phyloP scores from a whole-genome alignment of 2,797 vertebrate species.

The Paramormyrops hopkinsi region DNA sequence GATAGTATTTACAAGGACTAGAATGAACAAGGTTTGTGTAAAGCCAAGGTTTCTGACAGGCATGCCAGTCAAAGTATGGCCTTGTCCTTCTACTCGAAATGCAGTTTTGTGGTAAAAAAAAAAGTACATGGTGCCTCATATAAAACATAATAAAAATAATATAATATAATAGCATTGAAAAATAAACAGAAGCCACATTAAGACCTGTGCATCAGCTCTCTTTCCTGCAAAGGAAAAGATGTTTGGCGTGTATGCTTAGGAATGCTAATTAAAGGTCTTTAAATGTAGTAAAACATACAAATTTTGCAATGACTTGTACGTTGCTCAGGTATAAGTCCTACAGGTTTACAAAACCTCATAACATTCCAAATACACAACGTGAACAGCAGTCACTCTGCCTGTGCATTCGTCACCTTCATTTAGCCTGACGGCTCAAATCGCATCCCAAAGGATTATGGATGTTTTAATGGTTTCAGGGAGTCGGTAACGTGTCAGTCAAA shows the following conservation, averaged over 20 bases:
- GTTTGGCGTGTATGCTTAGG: background rate
- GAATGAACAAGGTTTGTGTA: constrained; percentile 49
- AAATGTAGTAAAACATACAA: background rate
- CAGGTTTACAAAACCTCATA: background rate
- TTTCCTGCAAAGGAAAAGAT: background rate
- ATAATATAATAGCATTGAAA: background rate
- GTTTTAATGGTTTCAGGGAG: constrained; percentile 39
- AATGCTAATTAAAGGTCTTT: background rate
- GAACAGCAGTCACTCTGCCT: constrained; percentile 13
- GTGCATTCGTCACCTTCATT: constrained; percentile 35
- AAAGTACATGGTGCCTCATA: background rate
- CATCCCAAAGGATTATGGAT: constrained; percentile 28
- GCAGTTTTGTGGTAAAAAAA: background rate
- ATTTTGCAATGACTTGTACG: background rate
- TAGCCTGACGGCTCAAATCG: constrained; percentile 44
- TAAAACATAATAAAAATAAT: background rate
- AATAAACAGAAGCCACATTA: background rate
- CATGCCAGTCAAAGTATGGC: background rate
- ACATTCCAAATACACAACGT: constrained; percentile 22
- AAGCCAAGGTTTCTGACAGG: background rate
- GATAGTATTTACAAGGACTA: constrained; percentile 39
- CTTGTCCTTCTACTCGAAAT: background rate
- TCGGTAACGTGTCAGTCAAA: constrained; percentile 24
- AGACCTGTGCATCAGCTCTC: background rate
- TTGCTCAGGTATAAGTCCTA: background rate